These are phyloP conservation scores for Leucoma salicis DNA, from an alignment of 2,888 invertebrate species.

Conservation along the genomic window DNA sequence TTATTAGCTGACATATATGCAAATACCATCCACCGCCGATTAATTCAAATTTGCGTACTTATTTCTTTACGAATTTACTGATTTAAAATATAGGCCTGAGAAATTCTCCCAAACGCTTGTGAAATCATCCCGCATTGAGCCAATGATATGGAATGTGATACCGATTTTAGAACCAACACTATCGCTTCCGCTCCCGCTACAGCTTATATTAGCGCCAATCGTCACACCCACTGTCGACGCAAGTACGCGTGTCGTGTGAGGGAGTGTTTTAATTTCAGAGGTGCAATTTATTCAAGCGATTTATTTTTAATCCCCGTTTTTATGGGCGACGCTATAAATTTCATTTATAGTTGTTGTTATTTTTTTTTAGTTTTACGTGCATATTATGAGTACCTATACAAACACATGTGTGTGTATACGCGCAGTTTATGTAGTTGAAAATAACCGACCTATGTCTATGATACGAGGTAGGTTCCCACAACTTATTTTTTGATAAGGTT, in stretches of 20 bases:
- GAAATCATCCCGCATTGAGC: no score
- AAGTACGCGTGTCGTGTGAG: constrained; percentile 75
- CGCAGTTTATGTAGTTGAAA: constrained; percentile 2
- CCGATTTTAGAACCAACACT: not conserved
- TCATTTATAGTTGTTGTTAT: constrained; percentile 71
- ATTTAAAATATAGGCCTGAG: no score
- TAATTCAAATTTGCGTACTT: no score
- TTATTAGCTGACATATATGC: no score
- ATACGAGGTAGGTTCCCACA: no score
- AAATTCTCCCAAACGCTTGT: no score
- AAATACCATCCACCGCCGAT: no score
- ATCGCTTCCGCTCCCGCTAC: constrained; percentile 28
- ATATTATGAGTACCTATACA: not conserved
- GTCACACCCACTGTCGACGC: constrained; percentile 43
- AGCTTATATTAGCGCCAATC: constrained; percentile 26
- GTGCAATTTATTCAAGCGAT: constrained; percentile 82
- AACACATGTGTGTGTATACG: constrained; percentile 11
- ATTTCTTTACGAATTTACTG: no score
- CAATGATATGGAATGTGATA: no score
- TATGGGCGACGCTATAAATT: constrained; percentile 79
- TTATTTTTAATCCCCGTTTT: constrained; percentile 82
- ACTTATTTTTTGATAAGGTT: no score
- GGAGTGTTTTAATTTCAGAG: constrained; percentile 81
- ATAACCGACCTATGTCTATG: no score
- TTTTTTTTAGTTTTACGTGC: constrained; percentile 51